phyloP scores from a whole-genome alignment of 1,140 invertebrate genomes.

The Dendrolimus punctatus region DNA sequence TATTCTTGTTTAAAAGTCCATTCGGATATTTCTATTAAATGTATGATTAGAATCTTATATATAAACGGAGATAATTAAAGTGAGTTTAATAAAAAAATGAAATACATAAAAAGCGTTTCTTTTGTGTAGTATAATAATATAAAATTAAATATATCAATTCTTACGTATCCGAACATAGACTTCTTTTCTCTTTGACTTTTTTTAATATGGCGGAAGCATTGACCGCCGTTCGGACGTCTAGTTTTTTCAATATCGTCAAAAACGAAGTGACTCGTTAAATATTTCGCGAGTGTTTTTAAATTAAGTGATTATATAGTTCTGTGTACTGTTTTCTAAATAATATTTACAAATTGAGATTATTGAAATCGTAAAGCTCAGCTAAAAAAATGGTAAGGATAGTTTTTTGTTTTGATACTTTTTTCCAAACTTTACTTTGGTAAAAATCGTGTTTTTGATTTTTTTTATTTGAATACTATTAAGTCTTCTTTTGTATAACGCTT shows the following conservation, averaged over 20 bases:
- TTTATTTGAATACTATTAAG: conserved; percentile 11
- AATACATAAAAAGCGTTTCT: too few relatives aligned
- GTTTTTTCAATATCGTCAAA: conserved; percentile 43
- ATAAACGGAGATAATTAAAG: too few relatives aligned
- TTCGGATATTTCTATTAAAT: background rate
- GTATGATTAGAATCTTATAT: background rate
- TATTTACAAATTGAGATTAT: conserved; percentile 21
- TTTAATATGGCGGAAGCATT: conserved; percentile 71
- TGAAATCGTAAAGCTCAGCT: conserved; percentile 28
- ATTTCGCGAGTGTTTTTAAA: conserved; percentile 32
- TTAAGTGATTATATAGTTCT: conserved; percentile 22
- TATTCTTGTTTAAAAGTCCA: too few relatives aligned
- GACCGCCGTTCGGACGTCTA: conserved; percentile 63
- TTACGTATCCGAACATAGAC: conserved; percentile 25
- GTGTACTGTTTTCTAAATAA: conserved; percentile 10
- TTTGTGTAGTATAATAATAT: too few relatives aligned
- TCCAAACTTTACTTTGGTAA: conserved; percentile 54
- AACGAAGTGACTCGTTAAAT: conserved; percentile 27
- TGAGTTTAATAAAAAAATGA: too few relatives aligned
- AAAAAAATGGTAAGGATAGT: conserved; percentile 71
- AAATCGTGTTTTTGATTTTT: conserved; percentile 41
- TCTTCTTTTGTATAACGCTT: background rate
- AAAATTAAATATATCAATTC: background rate
- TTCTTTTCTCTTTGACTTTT: conserved; percentile 59
- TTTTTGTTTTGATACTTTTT: conserved; percentile 72